A percentile compares a stretch with the other conserved stretches of the same genome.
phyloP scores from a whole-genome alignment of 2,113 vertebrate species.

The Benitochromis conjunctus region DNA sequence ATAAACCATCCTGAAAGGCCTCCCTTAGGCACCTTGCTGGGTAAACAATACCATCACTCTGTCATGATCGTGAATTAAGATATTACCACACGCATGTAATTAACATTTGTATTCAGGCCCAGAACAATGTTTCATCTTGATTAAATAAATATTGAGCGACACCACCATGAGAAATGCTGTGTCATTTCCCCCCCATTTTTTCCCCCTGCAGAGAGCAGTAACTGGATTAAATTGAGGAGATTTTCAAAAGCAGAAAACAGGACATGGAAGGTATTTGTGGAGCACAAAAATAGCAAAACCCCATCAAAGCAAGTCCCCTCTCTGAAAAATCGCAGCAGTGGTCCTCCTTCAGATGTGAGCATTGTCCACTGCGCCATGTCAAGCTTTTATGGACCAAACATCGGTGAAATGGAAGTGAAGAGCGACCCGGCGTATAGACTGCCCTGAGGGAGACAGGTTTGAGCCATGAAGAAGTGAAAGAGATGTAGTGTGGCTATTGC shows the following conservation, averaged over 20 bases:
- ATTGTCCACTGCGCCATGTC: conserved; percentile 12
- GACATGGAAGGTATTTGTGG: conserved; percentile 29
- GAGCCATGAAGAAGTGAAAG: conserved; percentile 6
- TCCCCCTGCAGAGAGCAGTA: background rate
- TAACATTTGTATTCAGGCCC: conserved; percentile 53
- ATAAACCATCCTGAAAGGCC: conserved; percentile 58
- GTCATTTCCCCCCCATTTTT: background rate
- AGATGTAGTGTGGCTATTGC: conserved; percentile 4
- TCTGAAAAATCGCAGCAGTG: background rate
- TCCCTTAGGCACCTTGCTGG: conserved; percentile 43
- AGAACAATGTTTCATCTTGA: conserved; percentile 47
- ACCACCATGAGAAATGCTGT: conserved; percentile 20
- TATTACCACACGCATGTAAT: conserved; percentile 62
- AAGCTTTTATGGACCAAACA: background rate
- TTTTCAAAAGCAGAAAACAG: conserved; percentile 25
- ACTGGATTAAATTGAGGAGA: conserved; percentile 24
- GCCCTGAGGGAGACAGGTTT: conserved; percentile 3
- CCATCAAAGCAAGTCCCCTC: conserved; percentile 15
- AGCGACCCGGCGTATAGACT: background rate
- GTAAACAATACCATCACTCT: conserved; percentile 64
- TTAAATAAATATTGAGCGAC: conserved; percentile 42
- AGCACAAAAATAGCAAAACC: conserved; percentile 34
- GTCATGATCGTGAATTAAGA: conserved; percentile 54
- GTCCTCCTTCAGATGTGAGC: conserved; percentile 15
- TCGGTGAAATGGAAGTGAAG: background rate